Conservation (phyloP, 1,140 invertebrate species). For the Drosophila leontia region DNA sequence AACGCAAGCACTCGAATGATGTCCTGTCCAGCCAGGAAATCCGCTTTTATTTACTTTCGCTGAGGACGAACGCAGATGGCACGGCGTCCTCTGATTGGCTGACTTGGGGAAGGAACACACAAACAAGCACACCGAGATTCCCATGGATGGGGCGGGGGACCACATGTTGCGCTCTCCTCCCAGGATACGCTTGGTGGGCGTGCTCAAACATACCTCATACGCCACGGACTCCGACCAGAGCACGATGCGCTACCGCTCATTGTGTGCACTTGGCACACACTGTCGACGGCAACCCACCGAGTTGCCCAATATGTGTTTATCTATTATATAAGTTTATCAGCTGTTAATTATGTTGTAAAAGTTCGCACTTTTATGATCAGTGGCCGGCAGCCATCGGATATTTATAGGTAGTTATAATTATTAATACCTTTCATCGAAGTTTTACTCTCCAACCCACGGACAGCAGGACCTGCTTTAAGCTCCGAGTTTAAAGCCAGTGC, state of each 20-base stretch:
- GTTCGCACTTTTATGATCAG: slow-evolving; percentile 58
- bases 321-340: slow-evolving; percentile 79
- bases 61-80: slow-evolving; percentile 37
- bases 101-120: slow-evolving; percentile 15
- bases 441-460: slow-evolving; percentile 6
- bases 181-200: slow-evolving; percentile 62
- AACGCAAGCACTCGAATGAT: slow-evolving; percentile 80
- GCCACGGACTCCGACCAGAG: slow-evolving; percentile 57
- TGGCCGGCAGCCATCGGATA: slow-evolving; percentile 33
- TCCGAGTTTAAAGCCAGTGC: slow-evolving; percentile 37
- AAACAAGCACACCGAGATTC: slow-evolving; percentile 4
- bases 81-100: slow-evolving; percentile 63
- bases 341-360: slow-evolving; percentile 81
- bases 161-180: slow-evolving; percentile 70
- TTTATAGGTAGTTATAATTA: slow-evolving; percentile 69
- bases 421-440: slow-evolving; percentile 34
- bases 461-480: slow-evolving; percentile 42
- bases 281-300: slow-evolving; percentile 25
- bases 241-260: slow-evolving; percentile 25
- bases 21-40: slow-evolving; percentile 65
- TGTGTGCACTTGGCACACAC: slow-evolving; percentile 53
- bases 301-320: slow-evolving; percentile 68
- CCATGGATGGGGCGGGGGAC: slow-evolving; percentile 14
- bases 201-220: slow-evolving; percentile 75
- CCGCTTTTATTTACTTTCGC: slow-evolving; percentile 81